A percentile compares a stretch with the other conserved stretches of the same genome.
Conservation (phyloP, 2,888 invertebrate genomes). For the Synergus umbraculus region DNA sequence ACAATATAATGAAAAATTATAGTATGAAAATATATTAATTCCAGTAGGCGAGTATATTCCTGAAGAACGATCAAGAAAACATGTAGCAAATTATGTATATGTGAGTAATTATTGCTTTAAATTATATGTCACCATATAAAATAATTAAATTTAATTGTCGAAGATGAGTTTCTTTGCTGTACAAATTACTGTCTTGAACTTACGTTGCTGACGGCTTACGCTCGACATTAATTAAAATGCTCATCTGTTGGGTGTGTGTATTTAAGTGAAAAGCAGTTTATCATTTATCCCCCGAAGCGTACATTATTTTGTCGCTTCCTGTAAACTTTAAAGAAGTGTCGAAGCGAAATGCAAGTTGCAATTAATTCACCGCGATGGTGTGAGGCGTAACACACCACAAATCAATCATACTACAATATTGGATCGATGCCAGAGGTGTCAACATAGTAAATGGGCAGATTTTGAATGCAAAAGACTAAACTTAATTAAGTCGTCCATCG, state of each 20-base stretch:
- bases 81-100: background rate
- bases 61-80: background rate
- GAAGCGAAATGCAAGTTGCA: background rate
- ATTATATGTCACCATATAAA: background rate
- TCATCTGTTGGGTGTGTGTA: background rate
- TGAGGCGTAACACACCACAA: background rate
- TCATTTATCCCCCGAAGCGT: background rate
- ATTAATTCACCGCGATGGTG: background rate
- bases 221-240: background rate
- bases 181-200: background rate
- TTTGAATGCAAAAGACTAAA: slow-evolving; percentile 27
- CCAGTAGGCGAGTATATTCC: background rate
- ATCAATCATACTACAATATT: slow-evolving; percentile 11
- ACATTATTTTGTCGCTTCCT: background rate
- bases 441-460: background rate
- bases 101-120: background rate
- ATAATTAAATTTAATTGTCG: background rate
- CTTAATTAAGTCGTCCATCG: slow-evolving; percentile 13
- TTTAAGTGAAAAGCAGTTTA: background rate
- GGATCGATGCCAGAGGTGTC: slow-evolving; percentile 4
- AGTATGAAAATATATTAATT: background rate
- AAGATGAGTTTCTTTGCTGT: background rate
- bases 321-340: background rate
- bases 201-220: background rate
- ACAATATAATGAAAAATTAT: background rate